A percentile compares a stretch with the other conserved stretches of the same genome.
Evolutionary conservation across 2,888 invertebrate species (phyloP).

Genomic region (Drosophila mimetica): DNA sequence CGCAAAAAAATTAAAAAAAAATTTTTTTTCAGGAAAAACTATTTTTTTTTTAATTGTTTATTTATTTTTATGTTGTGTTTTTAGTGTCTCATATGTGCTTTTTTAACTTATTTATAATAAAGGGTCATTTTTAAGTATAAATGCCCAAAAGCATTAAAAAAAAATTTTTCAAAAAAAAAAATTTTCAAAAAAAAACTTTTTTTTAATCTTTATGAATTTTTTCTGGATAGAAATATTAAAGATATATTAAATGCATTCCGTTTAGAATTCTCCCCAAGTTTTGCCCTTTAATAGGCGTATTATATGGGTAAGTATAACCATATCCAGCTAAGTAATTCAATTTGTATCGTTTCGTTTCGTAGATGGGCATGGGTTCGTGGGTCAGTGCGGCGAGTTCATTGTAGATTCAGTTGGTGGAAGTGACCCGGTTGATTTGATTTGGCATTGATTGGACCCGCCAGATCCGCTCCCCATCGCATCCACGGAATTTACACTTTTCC

Average conservation of each 20-base stretch:
- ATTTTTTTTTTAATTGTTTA: neutral
- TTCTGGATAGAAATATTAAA: too few relatives aligned
- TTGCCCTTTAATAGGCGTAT: constrained; percentile 9
- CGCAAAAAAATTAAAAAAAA: too few relatives aligned
- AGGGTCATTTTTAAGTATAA: too few relatives aligned
- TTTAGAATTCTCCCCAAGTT: too few relatives aligned
- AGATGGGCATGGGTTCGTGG: neutral
- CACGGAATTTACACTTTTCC: constrained; percentile 19
- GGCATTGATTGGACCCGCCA: constrained; percentile 41
- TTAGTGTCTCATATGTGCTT: too few relatives aligned
- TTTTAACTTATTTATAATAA: too few relatives aligned
- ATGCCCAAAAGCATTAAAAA: too few relatives aligned
- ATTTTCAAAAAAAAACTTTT: neutral
- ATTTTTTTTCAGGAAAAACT: too few relatives aligned
- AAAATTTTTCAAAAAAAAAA: too few relatives aligned
- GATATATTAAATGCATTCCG: too few relatives aligned
- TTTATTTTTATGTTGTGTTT: too few relatives aligned
- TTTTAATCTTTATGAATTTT: too few relatives aligned
- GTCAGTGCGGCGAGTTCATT: constrained; percentile 28
- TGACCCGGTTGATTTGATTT: constrained; percentile 34
- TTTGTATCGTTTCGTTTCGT: constrained; percentile 19
- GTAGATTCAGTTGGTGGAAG: constrained; percentile 30
- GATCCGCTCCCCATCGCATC: constrained; percentile 35
- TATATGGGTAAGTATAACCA: constrained; percentile 15
- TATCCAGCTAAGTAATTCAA: constrained; percentile 25